Base-by-base conservation (phyloP, 1,140 invertebrate genomes). In the Brachystomella parvula region DNA sequence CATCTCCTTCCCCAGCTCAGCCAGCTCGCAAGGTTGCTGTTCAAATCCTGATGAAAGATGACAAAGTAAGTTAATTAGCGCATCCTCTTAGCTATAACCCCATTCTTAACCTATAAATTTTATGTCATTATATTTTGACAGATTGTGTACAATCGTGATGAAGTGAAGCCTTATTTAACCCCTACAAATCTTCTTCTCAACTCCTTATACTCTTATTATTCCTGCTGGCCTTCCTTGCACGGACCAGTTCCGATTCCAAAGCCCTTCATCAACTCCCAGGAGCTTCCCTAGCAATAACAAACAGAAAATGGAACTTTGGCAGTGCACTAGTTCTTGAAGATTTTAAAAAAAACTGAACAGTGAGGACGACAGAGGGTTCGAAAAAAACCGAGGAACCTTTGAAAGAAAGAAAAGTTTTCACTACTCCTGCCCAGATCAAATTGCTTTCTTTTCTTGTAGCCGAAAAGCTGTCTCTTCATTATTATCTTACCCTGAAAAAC, bases 31-130 rank as follows among this genome's bases (percentile, higher is more conserved):
- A 88, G 75, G 89, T 93, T 0, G 86, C 89, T 0, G 90, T 95
- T 0, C 92, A 93, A 74, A 88, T 96, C 0, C 77, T 96, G 26
- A 90, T 96, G 1, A 87, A 91, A 65, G 88, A 92, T 68, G 88
- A 90, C 64, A 80, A 82, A 65, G 71, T 74, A 68, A 68, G 49
- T 44, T n/a, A n/a, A n/a, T n/a, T n/a, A n/a, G n/a, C n/a, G n/a
- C n/a, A n/a, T n/a, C n/a, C n/a, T n/a, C n/a, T n/a, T n/a, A n/a
- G n/a, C n/a, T n/a, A n/a, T n/a, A n/a, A n/a, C n/a, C 9, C 21
- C 17, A 47, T 17, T 47, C 53, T 3, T 58, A 47, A 32, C 30
- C 15, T 29, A 19, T 61, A 15, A 63, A 49, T 63, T 30, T 24
- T 58, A 17, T 58, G 35, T 49, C 9, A 62, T 53, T 63, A 21